Conservation (phyloP, 2,113 vertebrate genomes). For the Rhagologus leucostigma region DNA sequence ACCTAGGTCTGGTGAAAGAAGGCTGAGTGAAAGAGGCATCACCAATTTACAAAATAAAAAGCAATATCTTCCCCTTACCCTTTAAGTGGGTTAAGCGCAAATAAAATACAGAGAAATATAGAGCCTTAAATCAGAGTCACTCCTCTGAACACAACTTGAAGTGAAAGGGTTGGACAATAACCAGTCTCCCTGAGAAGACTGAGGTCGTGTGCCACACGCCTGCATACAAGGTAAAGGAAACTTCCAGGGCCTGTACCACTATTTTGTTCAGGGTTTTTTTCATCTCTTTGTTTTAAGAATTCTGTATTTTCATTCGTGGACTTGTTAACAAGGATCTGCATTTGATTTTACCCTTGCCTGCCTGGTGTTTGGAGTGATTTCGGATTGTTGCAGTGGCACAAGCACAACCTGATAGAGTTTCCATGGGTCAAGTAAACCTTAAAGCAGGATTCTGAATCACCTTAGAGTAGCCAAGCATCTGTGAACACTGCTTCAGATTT, state of each 20-base stretch:
- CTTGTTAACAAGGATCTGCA: neutral
- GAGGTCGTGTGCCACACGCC: neutral
- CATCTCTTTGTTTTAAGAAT: neutral
- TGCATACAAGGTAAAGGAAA: neutral
- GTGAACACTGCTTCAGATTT: neutral
- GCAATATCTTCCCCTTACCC: neutral
- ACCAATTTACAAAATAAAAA: rapidly evolving
- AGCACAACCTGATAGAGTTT: neutral
- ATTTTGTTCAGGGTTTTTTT: rapidly evolving
- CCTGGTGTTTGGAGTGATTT: neutral
- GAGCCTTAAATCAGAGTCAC: neutral
- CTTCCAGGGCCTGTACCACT: neutral
- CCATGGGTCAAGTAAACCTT: neutral
- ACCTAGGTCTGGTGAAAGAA: neutral
- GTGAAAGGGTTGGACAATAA: neutral
- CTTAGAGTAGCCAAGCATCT: neutral
- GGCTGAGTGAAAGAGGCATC: neutral
- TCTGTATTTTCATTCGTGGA: neutral
- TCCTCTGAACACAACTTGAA: neutral
- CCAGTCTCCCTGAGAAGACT: neutral
- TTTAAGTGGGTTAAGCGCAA: neutral
- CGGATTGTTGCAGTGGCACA: neutral
- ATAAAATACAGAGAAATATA: neutral
- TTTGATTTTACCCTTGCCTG: neutral
- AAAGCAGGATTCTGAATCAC: neutral